Evolutionary conservation across 2,888 invertebrate species (phyloP).

Genomic region (Danaus chrysippus): DNA sequence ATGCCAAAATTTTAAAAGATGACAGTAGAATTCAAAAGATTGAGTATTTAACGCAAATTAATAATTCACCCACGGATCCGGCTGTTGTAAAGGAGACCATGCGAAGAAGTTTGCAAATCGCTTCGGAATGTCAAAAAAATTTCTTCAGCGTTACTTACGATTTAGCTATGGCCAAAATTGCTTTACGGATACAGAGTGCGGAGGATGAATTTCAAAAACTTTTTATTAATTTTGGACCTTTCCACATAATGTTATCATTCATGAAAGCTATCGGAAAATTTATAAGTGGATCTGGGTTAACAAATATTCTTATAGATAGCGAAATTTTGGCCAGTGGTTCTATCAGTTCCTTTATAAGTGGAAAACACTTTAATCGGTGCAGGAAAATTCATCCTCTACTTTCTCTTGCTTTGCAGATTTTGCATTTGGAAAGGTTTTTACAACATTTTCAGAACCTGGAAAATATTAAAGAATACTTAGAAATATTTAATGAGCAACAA

Average conservation of each 20-base stretch:
- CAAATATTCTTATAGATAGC: conserved; percentile 24
- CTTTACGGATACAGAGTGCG: conserved; percentile 29
- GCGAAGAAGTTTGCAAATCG: conserved; percentile 31
- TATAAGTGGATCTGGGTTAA: conserved; percentile 30
- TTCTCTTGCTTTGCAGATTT: conserved; percentile 31
- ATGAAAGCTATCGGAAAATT: conserved; percentile 34
- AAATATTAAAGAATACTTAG: conserved; percentile 11
- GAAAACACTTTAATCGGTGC: conserved; percentile 28
- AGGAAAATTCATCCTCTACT: conserved; percentile 32
- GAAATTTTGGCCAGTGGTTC: conserved; percentile 33
- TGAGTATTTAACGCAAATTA: conserved; percentile 39
- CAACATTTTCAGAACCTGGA: conserved; percentile 13
- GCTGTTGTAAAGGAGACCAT: conserved; percentile 38
- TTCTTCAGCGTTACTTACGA: conserved; percentile 18
- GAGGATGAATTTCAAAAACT: conserved; percentile 30
- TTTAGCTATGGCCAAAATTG: conserved; percentile 31
- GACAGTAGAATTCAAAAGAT: conserved; percentile 25
- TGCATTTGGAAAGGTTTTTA: conserved; percentile 15
- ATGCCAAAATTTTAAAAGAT: conserved; percentile 24
- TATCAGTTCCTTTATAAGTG: conserved; percentile 32
- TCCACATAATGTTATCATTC: conserved; percentile 28
- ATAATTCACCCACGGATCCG: conserved; percentile 39
- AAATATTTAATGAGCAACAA: conserved; percentile 27
- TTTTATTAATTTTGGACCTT: conserved; percentile 20
- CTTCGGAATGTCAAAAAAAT: conserved; percentile 32